These are phyloP conservation scores for Natrix natrix DNA, from an alignment of 2,797 vertebrate species.

Conservation along the genomic window DNA sequence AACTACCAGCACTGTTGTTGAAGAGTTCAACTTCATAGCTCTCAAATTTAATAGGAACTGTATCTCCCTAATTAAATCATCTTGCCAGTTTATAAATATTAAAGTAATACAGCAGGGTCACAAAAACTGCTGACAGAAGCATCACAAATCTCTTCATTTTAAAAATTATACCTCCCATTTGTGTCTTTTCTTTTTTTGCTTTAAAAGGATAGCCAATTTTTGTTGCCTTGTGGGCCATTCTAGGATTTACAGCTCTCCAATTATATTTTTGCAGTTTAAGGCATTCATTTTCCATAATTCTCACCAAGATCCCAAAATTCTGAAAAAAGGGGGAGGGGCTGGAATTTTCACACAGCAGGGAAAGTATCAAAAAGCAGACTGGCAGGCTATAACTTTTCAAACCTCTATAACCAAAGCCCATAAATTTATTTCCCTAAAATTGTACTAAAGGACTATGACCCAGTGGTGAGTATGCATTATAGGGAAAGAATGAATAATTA, in stretches of 20 bases:
- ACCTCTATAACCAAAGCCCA: neutral
- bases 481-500: neutral
- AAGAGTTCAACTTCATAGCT: neutral
- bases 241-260: neutral
- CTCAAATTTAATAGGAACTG: neutral
- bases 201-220: neutral
- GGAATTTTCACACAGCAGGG: neutral
- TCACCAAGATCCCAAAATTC: neutral
- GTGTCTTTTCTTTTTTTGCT: neutral
- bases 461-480: neutral
- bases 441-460: neutral
- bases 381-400: neutral
- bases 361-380: neutral
- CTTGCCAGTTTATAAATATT: neutral
- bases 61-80: neutral
- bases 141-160: neutral
- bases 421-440: neutral
- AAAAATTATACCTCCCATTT: neutral
- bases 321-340: neutral
- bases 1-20: neutral
- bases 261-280: neutral
- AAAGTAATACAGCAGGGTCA: slow-evolving; percentile 60
- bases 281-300: neutral
- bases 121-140: slow-evolving; percentile 51
- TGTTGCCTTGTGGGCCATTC: neutral